Base-by-base conservation (phyloP, 2,888 invertebrate genomes). In the Philhelius pedissequus region DNA sequence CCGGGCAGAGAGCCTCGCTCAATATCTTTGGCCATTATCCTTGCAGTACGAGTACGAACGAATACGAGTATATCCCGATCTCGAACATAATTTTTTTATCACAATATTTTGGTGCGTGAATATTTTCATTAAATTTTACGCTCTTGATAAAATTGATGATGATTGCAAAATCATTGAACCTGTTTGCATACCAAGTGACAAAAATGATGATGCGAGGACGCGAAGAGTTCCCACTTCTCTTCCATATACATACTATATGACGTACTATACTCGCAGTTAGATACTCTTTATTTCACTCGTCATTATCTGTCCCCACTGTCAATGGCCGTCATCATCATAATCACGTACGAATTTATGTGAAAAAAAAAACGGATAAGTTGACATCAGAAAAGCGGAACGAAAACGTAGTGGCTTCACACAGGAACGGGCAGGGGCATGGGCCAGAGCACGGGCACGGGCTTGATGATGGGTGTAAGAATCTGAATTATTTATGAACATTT, bases 141-240 rank as follows among this genome's bases (percentile, higher is more conserved):
- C 40, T 40, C 13, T 52, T 78, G 78, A 74, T 82, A 69, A 82
- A 77, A 73, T 62, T 68, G 73, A 78, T 83, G 79, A 56, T 79
- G 78, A 79, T 79, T 73, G 78, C 79, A 73, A 50, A 83, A 69
- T 70, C 79, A 83, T 79, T 83, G 83, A 70, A 83, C 83, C 70
- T 79, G 83, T 83, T 83, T 79, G 70, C 83, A 70, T 79, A 83
- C 52, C 70, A 74, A 79, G 69, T 74, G 83, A 83, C 74, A 79
- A 43, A 79, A 43, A 83, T 83, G 62, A 69, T 69, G 30, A 56
- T n/a, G 38, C 38, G 15, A 38, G 58, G 22, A 58, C 35, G 30
- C 22, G n/a, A 35, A 0, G 38, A 22, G 27, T 66, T 54, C 40
- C 40, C 18, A 13, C 50, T 13, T 22, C 11, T 22, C 20, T 48